Percentiles rank a stretch among this genome's conserved stretches.
Conservation (phyloP, 2,888 invertebrate species). For the Lymantria monacha region DNA sequence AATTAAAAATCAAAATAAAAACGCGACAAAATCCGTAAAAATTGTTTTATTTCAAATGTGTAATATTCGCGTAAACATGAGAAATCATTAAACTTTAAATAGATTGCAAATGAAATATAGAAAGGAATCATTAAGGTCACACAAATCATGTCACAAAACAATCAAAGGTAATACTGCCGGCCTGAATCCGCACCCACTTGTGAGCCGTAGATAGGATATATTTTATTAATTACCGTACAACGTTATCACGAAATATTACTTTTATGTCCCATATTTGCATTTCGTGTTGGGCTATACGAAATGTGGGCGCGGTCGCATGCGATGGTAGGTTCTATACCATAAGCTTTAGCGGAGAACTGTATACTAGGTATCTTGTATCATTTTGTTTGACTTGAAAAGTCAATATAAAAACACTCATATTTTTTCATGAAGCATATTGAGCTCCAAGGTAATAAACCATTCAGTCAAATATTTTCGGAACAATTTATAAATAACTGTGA, state of each 20-base stretch:
- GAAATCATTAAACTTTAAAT: too few species aligned
- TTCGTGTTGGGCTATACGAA: conserved; percentile 70
- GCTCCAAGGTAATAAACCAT: too few species aligned
- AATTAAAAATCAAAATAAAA: too few species aligned
- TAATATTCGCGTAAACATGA: too few species aligned
- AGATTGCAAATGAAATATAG: conserved; percentile 1
- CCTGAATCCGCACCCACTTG: conserved; percentile 54
- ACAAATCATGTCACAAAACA: conserved; percentile 62
- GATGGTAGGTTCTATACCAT: conserved; percentile 29
- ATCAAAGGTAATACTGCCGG: conserved; percentile 57
- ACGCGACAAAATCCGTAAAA: too few species aligned
- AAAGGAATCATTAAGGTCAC: conserved; percentile 53
- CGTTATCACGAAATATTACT: conserved; percentile 79
- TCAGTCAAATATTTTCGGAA: too few species aligned
- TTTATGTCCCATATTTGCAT: conserved; percentile 80
- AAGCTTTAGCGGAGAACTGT: conserved; percentile 8
- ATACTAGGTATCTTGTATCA: too few species aligned
- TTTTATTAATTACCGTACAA: conserved; percentile 76
- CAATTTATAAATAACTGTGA: too few species aligned
- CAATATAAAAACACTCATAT: too few species aligned
- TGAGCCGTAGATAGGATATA: conserved; percentile 53
- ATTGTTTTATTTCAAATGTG: too few species aligned
- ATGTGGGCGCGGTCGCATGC: conserved; percentile 67
- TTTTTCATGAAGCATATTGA: too few species aligned
- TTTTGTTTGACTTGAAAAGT: too few species aligned